A percentile compares a stretch with the other conserved stretches of the same genome.
phyloP scores from a whole-genome alignment of 2,888 invertebrate genomes.

The Nomada flava region DNA sequence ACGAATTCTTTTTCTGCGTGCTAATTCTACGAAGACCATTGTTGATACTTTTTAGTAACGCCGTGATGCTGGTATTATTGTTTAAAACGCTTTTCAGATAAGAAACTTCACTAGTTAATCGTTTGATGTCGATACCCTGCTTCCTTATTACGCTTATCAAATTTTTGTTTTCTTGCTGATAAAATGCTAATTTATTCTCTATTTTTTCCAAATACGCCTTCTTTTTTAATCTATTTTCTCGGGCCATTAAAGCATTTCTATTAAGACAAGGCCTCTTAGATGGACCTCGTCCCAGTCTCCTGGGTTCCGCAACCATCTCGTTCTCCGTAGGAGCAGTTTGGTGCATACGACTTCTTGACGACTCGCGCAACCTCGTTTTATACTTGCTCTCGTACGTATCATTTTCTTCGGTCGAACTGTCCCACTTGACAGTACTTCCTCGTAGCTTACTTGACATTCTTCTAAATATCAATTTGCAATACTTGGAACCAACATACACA shows the following conservation, averaged over 20 bases:
- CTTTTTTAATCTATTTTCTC: constrained; percentile 87
- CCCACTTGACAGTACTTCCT: constrained; percentile 32
- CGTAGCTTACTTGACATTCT: constrained; percentile 45
- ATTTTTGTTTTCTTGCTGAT: constrained; percentile 84
- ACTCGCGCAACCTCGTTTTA: constrained; percentile 41
- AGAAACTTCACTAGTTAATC: constrained; percentile 85
- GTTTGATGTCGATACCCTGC: constrained; percentile 84
- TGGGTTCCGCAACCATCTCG: constrained; percentile 31
- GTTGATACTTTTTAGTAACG: constrained; percentile 84
- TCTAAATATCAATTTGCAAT: neutral
- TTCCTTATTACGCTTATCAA: constrained; percentile 84
- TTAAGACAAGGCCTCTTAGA: constrained; percentile 84
- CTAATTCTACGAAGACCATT: constrained; percentile 66
- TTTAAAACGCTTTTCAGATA: constrained; percentile 86
- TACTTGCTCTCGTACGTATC: constrained; percentile 43
- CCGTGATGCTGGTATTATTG: constrained; percentile 85
- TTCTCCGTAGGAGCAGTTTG: constrained; percentile 1
- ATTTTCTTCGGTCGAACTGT: constrained; percentile 46
- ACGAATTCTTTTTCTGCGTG: constrained; percentile 23
- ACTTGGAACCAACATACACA: neutral
- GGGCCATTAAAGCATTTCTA: constrained; percentile 87
- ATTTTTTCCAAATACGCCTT: constrained; percentile 86
- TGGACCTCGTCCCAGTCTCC: constrained; percentile 72
- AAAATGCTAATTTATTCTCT: constrained; percentile 84
- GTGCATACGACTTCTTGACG: constrained; percentile 8